These are phyloP conservation scores for Montipora efflorescens DNA, from an alignment of 64 coral and sea anemone species.

Conservation along the genomic window DNA sequence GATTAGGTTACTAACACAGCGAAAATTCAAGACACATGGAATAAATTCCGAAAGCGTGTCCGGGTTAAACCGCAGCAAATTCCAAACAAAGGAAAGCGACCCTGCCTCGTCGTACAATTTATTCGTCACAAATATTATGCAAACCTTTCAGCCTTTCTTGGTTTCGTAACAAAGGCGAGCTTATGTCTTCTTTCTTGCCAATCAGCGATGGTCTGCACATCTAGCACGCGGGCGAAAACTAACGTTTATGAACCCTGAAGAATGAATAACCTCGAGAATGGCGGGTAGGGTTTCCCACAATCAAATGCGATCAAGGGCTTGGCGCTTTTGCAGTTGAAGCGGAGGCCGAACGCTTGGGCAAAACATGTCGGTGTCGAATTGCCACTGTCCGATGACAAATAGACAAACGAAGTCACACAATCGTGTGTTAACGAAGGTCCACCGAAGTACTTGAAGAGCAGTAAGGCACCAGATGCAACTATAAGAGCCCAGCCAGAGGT, in stretches of 20 bases:
- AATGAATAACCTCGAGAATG: too few relatives aligned
- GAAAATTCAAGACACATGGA: neutral
- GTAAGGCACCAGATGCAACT: too few relatives aligned
- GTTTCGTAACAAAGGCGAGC: neutral
- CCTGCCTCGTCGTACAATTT: neutral
- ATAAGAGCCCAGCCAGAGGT: too few relatives aligned
- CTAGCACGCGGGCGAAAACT: neutral
- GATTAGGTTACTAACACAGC: neutral
- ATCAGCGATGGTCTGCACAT: neutral
- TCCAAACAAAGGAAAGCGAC: neutral
- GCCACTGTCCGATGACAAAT: neutral
- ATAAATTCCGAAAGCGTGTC: constrained; percentile 10
- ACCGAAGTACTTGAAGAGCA: too few relatives aligned
- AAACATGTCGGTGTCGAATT: constrained; percentile 25
- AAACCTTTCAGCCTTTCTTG: neutral
- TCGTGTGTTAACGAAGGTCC: neutral
- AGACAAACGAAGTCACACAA: neutral
- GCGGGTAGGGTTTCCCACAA: neutral
- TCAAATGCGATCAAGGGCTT: neutral
- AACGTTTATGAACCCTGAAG: constrained; percentile 30
- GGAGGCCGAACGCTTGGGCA: neutral
- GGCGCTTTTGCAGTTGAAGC: neutral
- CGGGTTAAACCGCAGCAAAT: constrained; percentile 17
- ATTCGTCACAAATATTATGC: neutral
- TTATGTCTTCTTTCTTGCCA: neutral